Percentiles rank a stretch among this genome's conserved stretches.
Conservation (phyloP, 2,888 invertebrate species). For the Morinoia aosen region DNA sequence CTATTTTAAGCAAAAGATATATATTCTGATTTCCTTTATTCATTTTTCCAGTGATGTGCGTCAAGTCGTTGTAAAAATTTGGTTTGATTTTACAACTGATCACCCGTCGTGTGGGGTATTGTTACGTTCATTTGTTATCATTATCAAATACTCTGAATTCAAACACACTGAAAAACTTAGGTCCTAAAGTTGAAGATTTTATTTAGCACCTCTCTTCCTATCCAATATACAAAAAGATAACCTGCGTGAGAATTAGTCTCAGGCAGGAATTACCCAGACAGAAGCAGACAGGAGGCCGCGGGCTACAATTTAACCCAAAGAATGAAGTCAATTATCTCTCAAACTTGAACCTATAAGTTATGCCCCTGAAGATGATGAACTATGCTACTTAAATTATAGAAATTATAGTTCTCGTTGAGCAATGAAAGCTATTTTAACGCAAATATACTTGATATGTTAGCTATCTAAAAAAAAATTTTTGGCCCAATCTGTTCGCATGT, state of each 20-base stretch:
- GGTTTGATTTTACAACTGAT: background rate
- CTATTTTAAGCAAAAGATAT: background rate
- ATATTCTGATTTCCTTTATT: background rate
- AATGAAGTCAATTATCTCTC: background rate
- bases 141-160: no score
- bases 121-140: no score
- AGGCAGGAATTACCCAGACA: background rate
- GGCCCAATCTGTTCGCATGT: background rate
- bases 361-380: background rate
- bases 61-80: background rate
- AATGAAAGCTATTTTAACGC: background rate
- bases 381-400: background rate
- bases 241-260: background rate
- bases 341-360: background rate
- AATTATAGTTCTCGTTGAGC: background rate
- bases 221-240: background rate
- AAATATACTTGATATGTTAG: background rate
- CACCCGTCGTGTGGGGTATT: no score
- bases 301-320: background rate
- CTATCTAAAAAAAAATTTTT: background rate
- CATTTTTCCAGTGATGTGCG: background rate
- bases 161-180: background rate
- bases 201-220: background rate
- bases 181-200: background rate
- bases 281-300: background rate